phyloP scores from a whole-genome alignment of 2,797 vertebrate species.

The Meda fulgida region DNA sequence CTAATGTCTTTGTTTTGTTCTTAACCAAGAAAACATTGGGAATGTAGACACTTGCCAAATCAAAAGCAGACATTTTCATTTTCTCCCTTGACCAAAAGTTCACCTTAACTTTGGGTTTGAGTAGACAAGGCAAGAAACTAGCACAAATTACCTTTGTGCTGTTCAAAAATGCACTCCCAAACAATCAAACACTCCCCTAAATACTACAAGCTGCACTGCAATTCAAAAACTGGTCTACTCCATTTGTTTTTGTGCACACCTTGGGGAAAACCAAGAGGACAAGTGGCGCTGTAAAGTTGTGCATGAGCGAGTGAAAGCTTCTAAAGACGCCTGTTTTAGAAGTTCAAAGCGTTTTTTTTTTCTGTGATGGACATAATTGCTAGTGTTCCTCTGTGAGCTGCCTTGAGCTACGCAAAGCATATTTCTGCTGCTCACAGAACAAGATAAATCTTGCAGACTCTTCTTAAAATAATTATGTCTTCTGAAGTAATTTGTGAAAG shows the following conservation, averaged over 20 bases:
- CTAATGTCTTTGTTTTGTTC: conserved; percentile 61
- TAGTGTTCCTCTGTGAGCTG: conserved; percentile 31
- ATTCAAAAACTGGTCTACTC: conserved; percentile 1
- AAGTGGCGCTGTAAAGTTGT: conserved; percentile 18
- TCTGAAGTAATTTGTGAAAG: neutral
- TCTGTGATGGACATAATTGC: conserved; percentile 34
- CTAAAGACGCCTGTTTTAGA: conserved; percentile 14
- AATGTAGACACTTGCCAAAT: conserved; percentile 26
- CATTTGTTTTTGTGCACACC: neutral
- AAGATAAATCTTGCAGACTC: conserved; percentile 54
- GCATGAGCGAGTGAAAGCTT: conserved; percentile 33
- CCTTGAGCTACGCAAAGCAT: conserved; percentile 45
- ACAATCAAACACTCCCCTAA: conserved; percentile 36
- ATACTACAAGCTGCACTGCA: conserved; percentile 12
- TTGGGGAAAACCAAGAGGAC: conserved; percentile 38
- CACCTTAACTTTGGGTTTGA: conserved; percentile 58
- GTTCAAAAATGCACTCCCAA: conserved; percentile 68
- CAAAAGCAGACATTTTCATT: conserved; percentile 18
- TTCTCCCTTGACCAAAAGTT: conserved; percentile 49
- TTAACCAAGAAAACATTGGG: conserved; percentile 53
- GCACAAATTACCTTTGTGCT: conserved; percentile 26
- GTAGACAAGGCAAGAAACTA: conserved; percentile 32
- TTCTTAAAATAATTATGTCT: conserved; percentile 50
- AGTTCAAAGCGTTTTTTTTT: conserved; percentile 4
- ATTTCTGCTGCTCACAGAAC: conserved; percentile 45